Percentiles rank a stretch among this genome's conserved stretches.
Conservation (phyloP, 1,140 invertebrate species). For the Drosophila takahashii region DNA sequence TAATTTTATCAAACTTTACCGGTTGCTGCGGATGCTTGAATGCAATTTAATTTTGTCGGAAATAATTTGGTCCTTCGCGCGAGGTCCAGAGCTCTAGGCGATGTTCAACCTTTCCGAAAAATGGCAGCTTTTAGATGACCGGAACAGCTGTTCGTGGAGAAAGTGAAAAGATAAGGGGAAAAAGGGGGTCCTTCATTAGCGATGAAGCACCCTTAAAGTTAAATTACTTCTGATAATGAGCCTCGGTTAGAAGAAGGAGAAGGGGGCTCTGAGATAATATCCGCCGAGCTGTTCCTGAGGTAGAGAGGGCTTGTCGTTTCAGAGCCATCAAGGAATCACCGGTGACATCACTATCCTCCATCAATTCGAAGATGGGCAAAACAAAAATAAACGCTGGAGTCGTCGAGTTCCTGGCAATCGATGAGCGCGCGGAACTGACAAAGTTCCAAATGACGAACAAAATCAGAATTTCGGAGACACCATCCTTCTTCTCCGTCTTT, state of each 20-base stretch:
- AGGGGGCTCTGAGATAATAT: slow-evolving; percentile 1
- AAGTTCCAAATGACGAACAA: slow-evolving; percentile 13
- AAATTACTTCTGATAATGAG: slow-evolving; percentile 18
- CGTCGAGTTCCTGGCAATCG: slow-evolving; percentile 1
- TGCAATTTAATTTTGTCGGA: slow-evolving; percentile 7
- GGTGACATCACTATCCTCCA: slow-evolving; percentile 14
- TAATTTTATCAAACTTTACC: neutral
- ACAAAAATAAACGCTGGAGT: slow-evolving; percentile 3
- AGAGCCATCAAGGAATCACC: slow-evolving; percentile 1
- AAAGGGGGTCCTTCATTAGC: slow-evolving; percentile 1
- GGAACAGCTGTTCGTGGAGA: slow-evolving; percentile 5
- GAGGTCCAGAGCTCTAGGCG: neutral
- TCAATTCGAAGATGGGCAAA: slow-evolving; percentile 3
- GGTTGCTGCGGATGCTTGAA: neutral
- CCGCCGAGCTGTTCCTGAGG: neutral
- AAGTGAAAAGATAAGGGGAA: neutral
- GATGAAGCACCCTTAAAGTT: slow-evolving; percentile 3
- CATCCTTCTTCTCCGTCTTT: neutral
- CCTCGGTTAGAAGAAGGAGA: neutral
- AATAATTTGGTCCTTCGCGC: neutral
- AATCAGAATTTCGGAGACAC: slow-evolving; percentile 3
- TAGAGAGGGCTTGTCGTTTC: neutral
- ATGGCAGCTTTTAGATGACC: slow-evolving; percentile 9
- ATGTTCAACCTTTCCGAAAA: slow-evolving; percentile 2
- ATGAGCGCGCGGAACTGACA: slow-evolving; percentile 5